Conservation (phyloP, 2,888 invertebrate genomes). For the Metalampra italica region DNA sequence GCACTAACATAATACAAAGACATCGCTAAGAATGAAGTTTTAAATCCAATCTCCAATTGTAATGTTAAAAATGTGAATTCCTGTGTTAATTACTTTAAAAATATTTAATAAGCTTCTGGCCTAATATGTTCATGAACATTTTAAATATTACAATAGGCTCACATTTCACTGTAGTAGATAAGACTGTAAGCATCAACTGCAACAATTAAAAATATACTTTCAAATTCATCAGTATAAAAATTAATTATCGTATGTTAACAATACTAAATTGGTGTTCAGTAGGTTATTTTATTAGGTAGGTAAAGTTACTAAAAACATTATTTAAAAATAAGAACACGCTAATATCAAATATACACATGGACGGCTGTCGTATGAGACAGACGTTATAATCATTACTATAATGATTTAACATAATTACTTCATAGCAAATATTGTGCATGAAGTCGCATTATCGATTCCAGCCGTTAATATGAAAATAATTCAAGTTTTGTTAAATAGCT, state of each 20-base stretch:
- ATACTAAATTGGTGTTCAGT: conserved; percentile 23
- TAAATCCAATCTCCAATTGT: too few species aligned
- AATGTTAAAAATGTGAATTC: too few species aligned
- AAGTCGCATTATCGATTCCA: conserved; percentile 24
- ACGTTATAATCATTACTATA: conserved; percentile 16
- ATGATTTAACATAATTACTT: neutral
- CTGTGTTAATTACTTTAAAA: too few species aligned
- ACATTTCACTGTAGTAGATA: too few species aligned
- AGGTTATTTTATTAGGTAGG: conserved; percentile 8
- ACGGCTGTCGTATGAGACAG: conserved; percentile 29
- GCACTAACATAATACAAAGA: too few species aligned
- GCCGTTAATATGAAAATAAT: neutral
- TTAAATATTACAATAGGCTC: too few species aligned
- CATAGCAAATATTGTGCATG: conserved; percentile 48
- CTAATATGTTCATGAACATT: too few species aligned
- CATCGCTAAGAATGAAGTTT: too few species aligned
- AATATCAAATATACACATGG: conserved; percentile 27
- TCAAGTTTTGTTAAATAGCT: too few species aligned
- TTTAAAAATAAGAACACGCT: conserved; percentile 15
- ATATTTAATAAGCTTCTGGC: too few species aligned
- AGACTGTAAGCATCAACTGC: too few species aligned
- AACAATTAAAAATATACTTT: neutral
- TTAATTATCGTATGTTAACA: conserved; percentile 6
- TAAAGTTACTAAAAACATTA: conserved; percentile 15
- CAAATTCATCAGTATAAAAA: neutral